A percentile compares a stretch with the other conserved stretches of the same genome.
These are phyloP conservation scores for Vultur gryphus DNA, from an alignment of 2,797 vertebrate species.

Conservation along the genomic window DNA sequence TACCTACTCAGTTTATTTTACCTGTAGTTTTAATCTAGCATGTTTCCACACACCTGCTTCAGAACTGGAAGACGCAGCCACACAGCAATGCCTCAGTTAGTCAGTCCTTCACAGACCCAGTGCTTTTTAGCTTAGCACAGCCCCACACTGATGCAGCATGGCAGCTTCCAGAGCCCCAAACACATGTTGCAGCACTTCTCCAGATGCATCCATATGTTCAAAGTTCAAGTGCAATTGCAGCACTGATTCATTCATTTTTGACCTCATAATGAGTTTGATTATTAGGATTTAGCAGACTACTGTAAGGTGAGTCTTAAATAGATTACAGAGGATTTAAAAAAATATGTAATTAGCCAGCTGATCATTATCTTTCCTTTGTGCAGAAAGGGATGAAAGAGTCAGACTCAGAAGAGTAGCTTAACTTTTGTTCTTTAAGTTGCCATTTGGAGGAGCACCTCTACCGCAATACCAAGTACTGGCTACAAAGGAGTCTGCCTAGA, in stretches of 20 bases:
- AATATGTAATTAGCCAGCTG: background rate
- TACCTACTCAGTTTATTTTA: background rate
- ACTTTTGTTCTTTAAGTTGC: background rate
- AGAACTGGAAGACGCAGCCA: background rate
- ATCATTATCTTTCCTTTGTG: background rate
- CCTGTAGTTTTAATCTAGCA: background rate
- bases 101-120: background rate
- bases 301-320: background rate
- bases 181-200: background rate
- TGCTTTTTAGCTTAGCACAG: rapidly evolving
- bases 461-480: background rate
- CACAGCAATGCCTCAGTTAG: background rate
- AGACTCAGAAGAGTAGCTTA: background rate
- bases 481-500: background rate
- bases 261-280: background rate
- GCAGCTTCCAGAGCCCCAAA: background rate
- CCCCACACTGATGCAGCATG: background rate
- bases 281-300: background rate
- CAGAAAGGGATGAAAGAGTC: background rate
- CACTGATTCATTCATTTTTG: background rate
- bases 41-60: background rate
- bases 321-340: background rate
- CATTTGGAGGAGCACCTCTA: background rate
- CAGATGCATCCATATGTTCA: background rate
- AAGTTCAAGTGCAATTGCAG: background rate